These are phyloP conservation scores for Netelia virgata DNA, from an alignment of 2,888 invertebrate genomes.

Conservation along the genomic window DNA sequence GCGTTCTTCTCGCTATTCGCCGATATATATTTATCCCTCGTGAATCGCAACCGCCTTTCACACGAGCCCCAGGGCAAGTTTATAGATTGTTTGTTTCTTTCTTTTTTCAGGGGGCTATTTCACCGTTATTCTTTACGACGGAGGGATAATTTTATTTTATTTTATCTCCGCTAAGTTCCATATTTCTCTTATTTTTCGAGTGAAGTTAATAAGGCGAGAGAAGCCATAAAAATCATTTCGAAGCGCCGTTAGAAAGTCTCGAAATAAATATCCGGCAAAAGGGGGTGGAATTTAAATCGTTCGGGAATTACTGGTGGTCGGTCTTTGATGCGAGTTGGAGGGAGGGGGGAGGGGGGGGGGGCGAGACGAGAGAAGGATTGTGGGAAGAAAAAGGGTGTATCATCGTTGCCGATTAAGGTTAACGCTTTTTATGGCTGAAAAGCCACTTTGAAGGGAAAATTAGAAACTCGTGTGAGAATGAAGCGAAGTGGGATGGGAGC, in stretches of 20 bases:
- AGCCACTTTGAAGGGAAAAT: conserved; percentile 63
- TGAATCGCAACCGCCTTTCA: conserved; percentile 50
- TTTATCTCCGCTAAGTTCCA: neutral
- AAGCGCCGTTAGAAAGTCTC: conserved; percentile 46
- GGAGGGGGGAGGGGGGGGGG: no score
- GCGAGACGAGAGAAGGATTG: conserved; percentile 32
- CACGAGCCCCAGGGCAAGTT: conserved; percentile 13
- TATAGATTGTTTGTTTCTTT: conserved; percentile 10
- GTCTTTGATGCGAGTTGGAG: conserved; percentile 32
- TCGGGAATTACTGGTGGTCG: conserved; percentile 40
- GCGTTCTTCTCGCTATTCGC: neutral
- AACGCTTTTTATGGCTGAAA: conserved; percentile 44
- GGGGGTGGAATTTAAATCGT: conserved; percentile 57
- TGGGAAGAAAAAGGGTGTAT: conserved; percentile 43
- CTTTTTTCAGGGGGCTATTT: conserved; percentile 16
- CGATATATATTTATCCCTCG: conserved; percentile 39
- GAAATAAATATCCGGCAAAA: conserved; percentile 54
- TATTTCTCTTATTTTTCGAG: conserved; percentile 13
- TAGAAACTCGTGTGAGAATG: conserved; percentile 59
- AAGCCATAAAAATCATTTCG: conserved; percentile 43
- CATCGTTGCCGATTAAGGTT: conserved; percentile 55
- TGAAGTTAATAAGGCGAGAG: conserved; percentile 35
- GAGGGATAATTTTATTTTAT: conserved; percentile 42
- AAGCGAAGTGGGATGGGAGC: conserved; percentile 13
- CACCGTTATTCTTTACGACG: conserved; percentile 32